Evolutionary conservation across 1,140 invertebrate species (phyloP).

Genomic region (Adelges cooleyi): DNA sequence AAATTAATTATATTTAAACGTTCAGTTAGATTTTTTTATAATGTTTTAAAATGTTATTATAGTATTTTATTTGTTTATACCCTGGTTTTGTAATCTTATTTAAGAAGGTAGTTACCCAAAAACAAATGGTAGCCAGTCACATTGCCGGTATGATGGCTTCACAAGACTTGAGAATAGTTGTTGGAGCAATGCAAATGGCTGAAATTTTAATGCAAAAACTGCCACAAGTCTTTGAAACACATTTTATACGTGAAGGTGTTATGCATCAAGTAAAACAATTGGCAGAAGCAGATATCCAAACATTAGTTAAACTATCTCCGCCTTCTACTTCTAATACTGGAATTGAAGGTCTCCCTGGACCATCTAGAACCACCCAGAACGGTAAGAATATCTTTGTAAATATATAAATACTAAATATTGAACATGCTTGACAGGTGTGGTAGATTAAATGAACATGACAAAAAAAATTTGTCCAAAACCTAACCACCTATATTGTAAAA

Average conservation of each 20-base stretch:
- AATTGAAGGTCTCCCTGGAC: constrained; percentile 17
- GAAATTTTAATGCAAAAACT: constrained; percentile 93
- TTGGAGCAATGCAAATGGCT: constrained; percentile 92
- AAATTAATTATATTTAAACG: too few relatives aligned
- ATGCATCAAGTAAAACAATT: constrained; percentile 30
- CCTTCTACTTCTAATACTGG: not conserved
- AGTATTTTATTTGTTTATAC: too few relatives aligned
- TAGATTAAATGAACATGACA: too few relatives aligned
- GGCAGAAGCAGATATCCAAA: constrained; percentile 24
- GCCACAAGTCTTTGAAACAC: constrained; percentile 84
- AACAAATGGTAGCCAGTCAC: constrained; percentile 90
- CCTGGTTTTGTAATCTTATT: too few relatives aligned
- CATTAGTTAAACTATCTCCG: not conserved
- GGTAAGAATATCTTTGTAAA: not conserved
- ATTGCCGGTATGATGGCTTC: constrained; percentile 97
- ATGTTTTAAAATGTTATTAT: too few relatives aligned
- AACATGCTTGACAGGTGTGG: too few relatives aligned
- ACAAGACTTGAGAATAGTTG: constrained; percentile 86
- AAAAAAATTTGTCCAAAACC: too few relatives aligned
- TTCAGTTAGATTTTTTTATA: too few relatives aligned
- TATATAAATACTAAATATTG: too few relatives aligned
- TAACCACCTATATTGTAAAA: too few relatives aligned
- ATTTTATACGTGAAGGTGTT: constrained; percentile 82
- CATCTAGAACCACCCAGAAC: constrained; percentile 11
- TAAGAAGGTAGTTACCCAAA: constrained; percentile 68